A percentile compares a stretch with the other conserved stretches of the same genome.
Conservation (phyloP, 2,113 vertebrate species). For the Narcine bancroftii region DNA sequence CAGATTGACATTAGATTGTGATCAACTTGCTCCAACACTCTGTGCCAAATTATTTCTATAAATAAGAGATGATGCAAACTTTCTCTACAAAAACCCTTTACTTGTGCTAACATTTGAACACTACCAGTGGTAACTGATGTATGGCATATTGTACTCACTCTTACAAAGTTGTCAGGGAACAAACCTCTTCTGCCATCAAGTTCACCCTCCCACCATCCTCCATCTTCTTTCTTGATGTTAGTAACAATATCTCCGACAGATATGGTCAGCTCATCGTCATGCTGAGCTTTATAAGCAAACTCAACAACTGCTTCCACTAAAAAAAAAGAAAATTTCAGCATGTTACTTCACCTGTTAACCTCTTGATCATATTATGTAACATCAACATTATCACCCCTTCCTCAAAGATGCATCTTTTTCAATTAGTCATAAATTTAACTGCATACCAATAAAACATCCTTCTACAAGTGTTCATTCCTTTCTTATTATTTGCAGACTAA, state of each 20-base stretch:
- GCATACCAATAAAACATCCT: neutral
- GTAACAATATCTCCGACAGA: conserved; percentile 88
- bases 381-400: neutral
- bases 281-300: conserved; percentile 96
- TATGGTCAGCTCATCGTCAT: conserved; percentile 97
- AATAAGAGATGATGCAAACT: neutral
- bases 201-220: conserved; percentile 98
- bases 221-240: conserved; percentile 90
- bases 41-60: neutral
- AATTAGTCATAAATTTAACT: neutral
- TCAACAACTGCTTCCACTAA: conserved; percentile 97
- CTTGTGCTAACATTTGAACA: neutral
- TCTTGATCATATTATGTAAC: neutral
- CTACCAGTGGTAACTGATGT: neutral
- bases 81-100: neutral
- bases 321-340: neutral
- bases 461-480: neutral
- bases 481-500: neutral
- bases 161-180: conserved; percentile 98
- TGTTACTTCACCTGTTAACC: neutral
- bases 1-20: neutral
- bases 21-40: neutral
- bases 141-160: conserved; percentile 73
- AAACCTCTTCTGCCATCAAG: conserved; percentile 90
- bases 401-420: neutral